Conservation (phyloP, 2,113 vertebrate genomes). For the Phrynosoma platyrhinos region DNA sequence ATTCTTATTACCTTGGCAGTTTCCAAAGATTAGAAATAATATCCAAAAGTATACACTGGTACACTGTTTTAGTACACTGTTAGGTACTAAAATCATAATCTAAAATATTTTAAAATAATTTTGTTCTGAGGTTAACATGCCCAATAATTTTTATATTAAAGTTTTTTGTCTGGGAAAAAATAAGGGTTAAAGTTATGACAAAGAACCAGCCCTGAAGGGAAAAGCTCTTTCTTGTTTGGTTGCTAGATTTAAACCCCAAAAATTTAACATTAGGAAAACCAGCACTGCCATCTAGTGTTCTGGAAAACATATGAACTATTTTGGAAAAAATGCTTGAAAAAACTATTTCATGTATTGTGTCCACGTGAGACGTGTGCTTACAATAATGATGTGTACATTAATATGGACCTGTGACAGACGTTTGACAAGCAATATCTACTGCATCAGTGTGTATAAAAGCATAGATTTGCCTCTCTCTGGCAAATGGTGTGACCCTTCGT, state of each 20-base stretch:
- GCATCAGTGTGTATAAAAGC: not conserved
- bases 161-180: not conserved
- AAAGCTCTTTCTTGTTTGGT: too few species aligned
- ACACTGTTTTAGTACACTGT: not conserved
- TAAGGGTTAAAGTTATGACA: not conserved
- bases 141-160: not conserved
- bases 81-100: not conserved
- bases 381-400: not conserved
- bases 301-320: not conserved
- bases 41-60: too few species aligned
- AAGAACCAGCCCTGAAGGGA: not conserved
- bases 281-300: not conserved
- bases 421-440: not conserved
- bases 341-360: not conserved
- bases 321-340: too few species aligned
- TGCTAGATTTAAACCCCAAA: not conserved
- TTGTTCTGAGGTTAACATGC: not conserved
- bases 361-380: not conserved
- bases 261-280: not conserved
- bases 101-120: not conserved
- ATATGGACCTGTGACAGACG: not conserved
- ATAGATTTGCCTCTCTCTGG: not conserved
- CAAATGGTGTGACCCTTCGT: not conserved
- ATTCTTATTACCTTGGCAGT: not conserved
- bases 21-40: not conserved